Evolutionary conservation across 2,113 vertebrate genomes (phyloP).

Genomic region (Ahaetulla prasina): DNA sequence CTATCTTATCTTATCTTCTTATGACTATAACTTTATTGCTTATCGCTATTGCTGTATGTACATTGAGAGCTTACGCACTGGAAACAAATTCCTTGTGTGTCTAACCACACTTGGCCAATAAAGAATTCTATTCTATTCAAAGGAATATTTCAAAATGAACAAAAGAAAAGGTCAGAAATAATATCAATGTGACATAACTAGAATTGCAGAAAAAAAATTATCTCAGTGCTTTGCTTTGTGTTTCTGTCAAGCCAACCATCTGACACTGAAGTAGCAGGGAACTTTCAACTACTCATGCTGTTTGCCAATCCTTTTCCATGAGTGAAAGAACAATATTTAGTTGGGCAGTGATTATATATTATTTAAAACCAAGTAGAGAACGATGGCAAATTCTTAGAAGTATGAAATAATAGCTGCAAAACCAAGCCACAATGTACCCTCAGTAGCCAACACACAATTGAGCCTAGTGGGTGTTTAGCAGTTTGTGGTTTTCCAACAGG

Average conservation of each 20-base stretch:
- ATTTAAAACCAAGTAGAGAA: not conserved
- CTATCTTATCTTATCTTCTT: too few species aligned
- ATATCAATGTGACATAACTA: not conserved
- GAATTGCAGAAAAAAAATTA: not conserved
- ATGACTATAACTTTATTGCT: too few species aligned
- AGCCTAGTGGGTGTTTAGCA: not conserved
- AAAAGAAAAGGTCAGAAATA: not conserved
- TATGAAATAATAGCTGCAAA: not conserved
- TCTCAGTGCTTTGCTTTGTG: not conserved
- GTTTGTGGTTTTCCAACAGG: not conserved
- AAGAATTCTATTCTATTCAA: too few species aligned
- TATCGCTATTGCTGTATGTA: too few species aligned
- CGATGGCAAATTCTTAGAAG: too few species aligned
- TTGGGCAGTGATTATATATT: not conserved
- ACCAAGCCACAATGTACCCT: not conserved
- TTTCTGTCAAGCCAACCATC: not conserved
- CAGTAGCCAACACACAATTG: not conserved
- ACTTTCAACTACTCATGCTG: not conserved
- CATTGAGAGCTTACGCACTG: too few species aligned
- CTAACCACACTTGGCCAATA: too few species aligned
- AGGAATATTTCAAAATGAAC: constrained; percentile 9
- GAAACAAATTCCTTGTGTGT: too few species aligned
- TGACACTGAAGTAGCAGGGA: too few species aligned
- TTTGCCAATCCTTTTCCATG: too few species aligned
- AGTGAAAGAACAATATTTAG: not conserved